phyloP scores from a whole-genome alignment of 2,797 vertebrate genomes.

The Coreius guichenoti region DNA sequence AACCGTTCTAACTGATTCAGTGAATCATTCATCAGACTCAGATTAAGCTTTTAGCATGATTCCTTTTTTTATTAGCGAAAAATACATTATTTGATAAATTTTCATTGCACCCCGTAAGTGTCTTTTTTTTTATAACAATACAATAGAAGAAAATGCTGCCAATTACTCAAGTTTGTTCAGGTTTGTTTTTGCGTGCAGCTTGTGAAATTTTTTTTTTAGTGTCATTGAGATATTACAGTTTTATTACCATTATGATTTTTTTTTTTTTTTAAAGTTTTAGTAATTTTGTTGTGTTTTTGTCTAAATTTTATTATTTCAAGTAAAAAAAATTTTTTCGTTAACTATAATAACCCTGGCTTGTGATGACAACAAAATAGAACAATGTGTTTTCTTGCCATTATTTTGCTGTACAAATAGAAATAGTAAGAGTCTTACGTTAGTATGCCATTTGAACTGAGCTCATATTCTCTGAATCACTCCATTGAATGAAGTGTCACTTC shows the following conservation, averaged over 20 bases:
- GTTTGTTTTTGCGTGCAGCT: background rate
- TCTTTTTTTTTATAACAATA: too few relatives aligned
- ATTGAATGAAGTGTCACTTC: conserved; percentile 1
- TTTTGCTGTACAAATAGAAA: background rate
- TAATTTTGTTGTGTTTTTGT: too few relatives aligned
- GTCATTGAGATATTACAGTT: too few relatives aligned
- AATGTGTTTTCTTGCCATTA: background rate
- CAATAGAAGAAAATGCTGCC: too few relatives aligned
- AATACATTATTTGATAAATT: too few relatives aligned
- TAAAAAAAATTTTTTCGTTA: background rate
- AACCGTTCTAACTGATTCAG: background rate
- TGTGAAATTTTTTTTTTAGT: background rate
- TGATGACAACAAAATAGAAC: background rate
- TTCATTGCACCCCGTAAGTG: too few relatives aligned
- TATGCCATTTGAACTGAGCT: background rate
- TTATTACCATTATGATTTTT: background rate
- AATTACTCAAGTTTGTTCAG: background rate
- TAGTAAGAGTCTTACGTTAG: background rate
- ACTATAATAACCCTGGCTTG: background rate
- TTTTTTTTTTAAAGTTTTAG: too few relatives aligned
- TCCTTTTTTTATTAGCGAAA: background rate
- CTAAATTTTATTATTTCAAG: background rate
- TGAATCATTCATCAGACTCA: background rate
- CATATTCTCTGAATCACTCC: background rate
- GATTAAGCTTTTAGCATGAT: background rate